A percentile compares a stretch with the other conserved stretches of the same genome.
Evolutionary conservation across 1,140 invertebrate species (phyloP).

Genomic region (Tenebrio molitor): DNA sequence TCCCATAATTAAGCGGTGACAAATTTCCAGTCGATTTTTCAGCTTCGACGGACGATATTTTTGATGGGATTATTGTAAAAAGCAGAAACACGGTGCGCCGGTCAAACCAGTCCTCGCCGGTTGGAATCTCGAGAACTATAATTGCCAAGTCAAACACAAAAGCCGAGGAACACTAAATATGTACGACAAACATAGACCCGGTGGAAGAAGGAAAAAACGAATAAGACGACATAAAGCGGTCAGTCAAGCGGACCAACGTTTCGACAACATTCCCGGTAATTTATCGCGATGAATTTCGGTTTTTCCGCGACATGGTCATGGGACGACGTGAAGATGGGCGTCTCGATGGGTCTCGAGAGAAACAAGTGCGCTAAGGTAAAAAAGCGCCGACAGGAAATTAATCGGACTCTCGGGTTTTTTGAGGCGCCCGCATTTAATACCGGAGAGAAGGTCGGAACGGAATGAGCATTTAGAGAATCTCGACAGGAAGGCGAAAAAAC

Average conservation of each 20-base stretch:
- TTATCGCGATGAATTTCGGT: not conserved
- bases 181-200: slow-evolving; percentile 27
- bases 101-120: slow-evolving; percentile 17
- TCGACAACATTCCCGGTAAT: slow-evolving; percentile 5
- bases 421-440: too few relatives aligned
- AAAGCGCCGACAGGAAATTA: too few relatives aligned
- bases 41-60: not conserved
- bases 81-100: not conserved
- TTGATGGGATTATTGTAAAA: slow-evolving; percentile 19
- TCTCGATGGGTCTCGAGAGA: too few relatives aligned
- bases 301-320: not conserved
- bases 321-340: too few relatives aligned
- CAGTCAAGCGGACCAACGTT: slow-evolving; percentile 8
- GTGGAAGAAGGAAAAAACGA: too few relatives aligned
- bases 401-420: too few relatives aligned
- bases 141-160: slow-evolving; percentile 34
- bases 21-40: too few relatives aligned
- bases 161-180: slow-evolving; percentile 36
- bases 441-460: too few relatives aligned
- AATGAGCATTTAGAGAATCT: too few relatives aligned
- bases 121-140: slow-evolving; percentile 35
- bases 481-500: too few relatives aligned
- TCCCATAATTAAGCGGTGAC: too few relatives aligned
- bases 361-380: too few relatives aligned
- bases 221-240: not conserved